Evolutionary conservation across 92 coral and sea anemone genomes (phyloP), one percentile per base, ranked within the genome.

Genomic region (Phenganax stokvisi): DNA sequence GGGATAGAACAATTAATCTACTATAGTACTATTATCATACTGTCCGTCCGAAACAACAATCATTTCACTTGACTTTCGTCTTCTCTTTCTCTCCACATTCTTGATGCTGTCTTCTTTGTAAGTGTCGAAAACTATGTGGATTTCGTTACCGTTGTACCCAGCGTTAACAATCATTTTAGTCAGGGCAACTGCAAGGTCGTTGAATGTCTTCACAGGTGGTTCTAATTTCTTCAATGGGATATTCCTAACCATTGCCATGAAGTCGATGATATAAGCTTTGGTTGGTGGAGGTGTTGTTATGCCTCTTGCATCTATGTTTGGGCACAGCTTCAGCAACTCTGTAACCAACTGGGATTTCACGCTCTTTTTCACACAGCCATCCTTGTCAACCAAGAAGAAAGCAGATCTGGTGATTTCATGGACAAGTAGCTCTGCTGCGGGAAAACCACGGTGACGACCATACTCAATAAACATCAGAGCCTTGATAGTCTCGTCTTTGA

Each of bases 391-490:
- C 70, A 64, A 64, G 70, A 64, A 64, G 70, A 64, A 64, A 20
- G 70, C 70, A 37, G 70, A 64, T 37, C 37, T 64, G 47, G 37
- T 64, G 31, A 64, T 64, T 56, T 73, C 78, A 73, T 73, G 78
- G 31, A 51, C 31, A 44, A 73, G 78, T 73, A 52, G 62, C 37
- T 73, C 78, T 56, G 52, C 78, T 15, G 58, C 31, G 31, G 62
- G 57, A 60, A 73, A 51, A 25, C 59, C 57, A 64, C 78, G 58
- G 62, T 73, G 56, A 73, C 78, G 58, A 51, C 59, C 78, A 54
- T 73, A 73, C 28, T 73, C 78, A 73, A 73, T 73, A 73, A 47
- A 51, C 76, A 72, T 72, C 56, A 72, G 76, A 72, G 76, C 76
- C 52, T 72, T 72, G 76, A 72, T 73, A n/a, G 78, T 73, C 62